Base-by-base conservation (phyloP, 2,797 vertebrate genomes). In the Sebastes dallii region DNA sequence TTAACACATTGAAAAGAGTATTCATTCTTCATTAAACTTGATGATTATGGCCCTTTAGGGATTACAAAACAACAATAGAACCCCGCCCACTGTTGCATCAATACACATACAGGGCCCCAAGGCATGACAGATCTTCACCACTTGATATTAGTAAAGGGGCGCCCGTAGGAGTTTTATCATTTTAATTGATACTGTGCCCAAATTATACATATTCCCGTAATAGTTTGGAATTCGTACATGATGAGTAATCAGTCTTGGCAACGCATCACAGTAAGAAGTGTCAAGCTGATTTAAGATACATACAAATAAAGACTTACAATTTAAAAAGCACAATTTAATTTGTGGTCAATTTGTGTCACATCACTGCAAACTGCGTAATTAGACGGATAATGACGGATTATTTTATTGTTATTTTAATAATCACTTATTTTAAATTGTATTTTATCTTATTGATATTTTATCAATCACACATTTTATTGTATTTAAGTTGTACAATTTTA, bases 161-260 rank as follows among this genome's bases (percentile, higher is more conserved):
- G 30, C 39, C 24, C 11, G 2, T 20, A 56, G 6, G 13, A 55
- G 13, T 6, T 29, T 59, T 13, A 13, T 64, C 2, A 59, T 64
- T 55, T 72, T 1, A 54, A 62, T 8, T 20, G 52, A 55, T 25
- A 12, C 25, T 50, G 22, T 77, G 22, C 12, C 18, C 11, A 69
- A 27, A 66, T 55, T 32, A 52, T 72, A 70, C 13, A 66, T 36
- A n/a, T 65, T 20, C 7, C 3, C 6, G 20, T 13, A 24, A 29
- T 32, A 22, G 54, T 52, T n/a, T 64, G 67, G 7, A 62, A 22
- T 30, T 27, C 3, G n/a, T 9, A 32, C 16, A 34, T 1, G 1
- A 69, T 74, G 70, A 68, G 66, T 66, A 77, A 69, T 60, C 32
- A 81, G 46, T 59, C 13, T 12, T 11, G 61, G 66, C 16, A 9